These are phyloP conservation scores for Pardalotus punctatus DNA, from an alignment of 2,113 vertebrate genomes.

Conservation along the genomic window DNA sequence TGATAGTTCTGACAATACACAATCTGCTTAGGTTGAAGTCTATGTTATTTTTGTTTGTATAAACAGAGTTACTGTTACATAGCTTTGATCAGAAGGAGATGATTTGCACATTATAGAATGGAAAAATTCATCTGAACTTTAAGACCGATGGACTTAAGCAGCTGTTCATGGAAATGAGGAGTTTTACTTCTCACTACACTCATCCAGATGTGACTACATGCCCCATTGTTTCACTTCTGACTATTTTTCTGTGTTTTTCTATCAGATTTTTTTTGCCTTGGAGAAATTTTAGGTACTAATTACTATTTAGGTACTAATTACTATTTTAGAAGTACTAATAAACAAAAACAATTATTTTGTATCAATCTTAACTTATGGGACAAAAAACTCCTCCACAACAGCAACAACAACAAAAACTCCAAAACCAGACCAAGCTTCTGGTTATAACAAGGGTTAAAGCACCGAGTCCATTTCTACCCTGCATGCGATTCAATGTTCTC, in stretches of 20 bases:
- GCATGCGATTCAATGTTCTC: neutral
- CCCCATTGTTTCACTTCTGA: neutral
- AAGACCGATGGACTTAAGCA: neutral
- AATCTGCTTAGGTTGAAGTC: neutral
- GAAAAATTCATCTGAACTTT: neutral
- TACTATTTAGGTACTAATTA: too few relatives aligned
- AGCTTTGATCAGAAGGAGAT: neutral
- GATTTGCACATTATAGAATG: neutral
- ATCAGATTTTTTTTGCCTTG: neutral
- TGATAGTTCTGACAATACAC: neutral
- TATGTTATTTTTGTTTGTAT: slow-evolving; percentile 10
- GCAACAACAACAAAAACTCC: neutral
- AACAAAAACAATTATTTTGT: neutral
- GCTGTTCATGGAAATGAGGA: neutral
- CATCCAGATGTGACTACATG: neutral
- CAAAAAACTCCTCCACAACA: neutral
- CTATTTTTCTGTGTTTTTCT: neutral
- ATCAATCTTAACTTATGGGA: neutral
- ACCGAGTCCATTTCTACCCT: neutral
- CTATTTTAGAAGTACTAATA: neutral
- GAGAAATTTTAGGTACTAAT: neutral
- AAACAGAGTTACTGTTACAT: neutral
- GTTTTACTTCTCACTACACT: neutral
- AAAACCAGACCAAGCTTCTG: neutral
- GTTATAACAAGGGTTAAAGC: neutral